Evolutionary conservation across 2,888 invertebrate genomes (phyloP), one percentile per base, ranked within the genome.

Genomic region (Seira musarum): DNA sequence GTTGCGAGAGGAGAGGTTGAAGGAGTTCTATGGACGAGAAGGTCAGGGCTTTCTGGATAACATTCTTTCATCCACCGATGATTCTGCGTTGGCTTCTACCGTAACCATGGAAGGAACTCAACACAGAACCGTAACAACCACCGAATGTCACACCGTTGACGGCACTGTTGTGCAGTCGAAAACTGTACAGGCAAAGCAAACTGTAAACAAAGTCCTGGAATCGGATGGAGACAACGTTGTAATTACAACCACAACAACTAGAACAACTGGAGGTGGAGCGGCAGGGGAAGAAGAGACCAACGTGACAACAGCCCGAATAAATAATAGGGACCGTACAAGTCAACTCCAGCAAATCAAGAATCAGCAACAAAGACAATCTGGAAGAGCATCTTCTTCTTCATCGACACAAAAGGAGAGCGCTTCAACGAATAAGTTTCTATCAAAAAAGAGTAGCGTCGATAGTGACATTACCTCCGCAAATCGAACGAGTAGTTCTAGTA

Each of bases 1-100:
- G 87, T 90, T 96, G 88, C 92, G 95, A 64, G 96, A 96, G 89
- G 93, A 93, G 88, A 92, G 94, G 82, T 90, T 95, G 87, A 92
- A 93, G 88, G 93, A 93, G 89, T 93, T 94, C 85, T 95, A 95
- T 90, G 92, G 91, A 71, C 89, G 89, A 69, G 90, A 90, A 70
- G 91, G 91, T 88, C 83, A 83, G 8, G 83, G 77, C 21, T 87
- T 88, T 19, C 70, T 87, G 60, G 84, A 85, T 19, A 85, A 67
- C 19, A 85, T 86, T 73, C 19, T 80, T 8, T n/a, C 65, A 40
- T 65, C 69, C 2, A 82, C 77, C 2, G 69, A 74, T 17, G 60
- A 61, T 5, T 69, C 65, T 13, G 71, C 46, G 0, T 61, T 22
- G 17, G 67, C 63, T 30, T 57, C 30, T 17, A 80, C 22, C 21